Evolutionary conservation across 1,140 invertebrate genomes (phyloP), one percentile per base, ranked within the genome.

Genomic region (Chymomyza costata): DNA sequence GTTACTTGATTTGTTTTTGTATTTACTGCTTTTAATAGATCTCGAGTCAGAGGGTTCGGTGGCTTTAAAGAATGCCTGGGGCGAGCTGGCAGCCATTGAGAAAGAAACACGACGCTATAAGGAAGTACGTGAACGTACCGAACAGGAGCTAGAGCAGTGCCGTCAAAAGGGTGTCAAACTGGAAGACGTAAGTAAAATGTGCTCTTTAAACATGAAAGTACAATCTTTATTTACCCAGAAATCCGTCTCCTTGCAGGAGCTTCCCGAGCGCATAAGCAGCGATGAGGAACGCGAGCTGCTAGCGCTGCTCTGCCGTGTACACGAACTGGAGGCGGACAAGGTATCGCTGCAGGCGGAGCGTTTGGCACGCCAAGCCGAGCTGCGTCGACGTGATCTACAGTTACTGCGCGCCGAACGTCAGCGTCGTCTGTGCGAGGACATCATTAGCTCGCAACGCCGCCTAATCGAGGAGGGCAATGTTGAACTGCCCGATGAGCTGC

Each of bases 281-380:
- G 92, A 94, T 32, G 94, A 96, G 49, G 95, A 97, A 85, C 88
- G 93, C 35, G 95, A 97, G 68, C 90, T 97, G n/a, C 40, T 84
- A 31, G 90, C 91, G 7, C 86, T 97, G 14, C 90, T 97, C 68
- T 94, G 94, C 71, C 89, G 93, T 58, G 93, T 97, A 3, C 95
- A 97, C 81, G 94, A 97, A 86, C 86, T 97, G 18, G 95, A 97
- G 87, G 95, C 95, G 0, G 93, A 96, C 81, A 97, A 96, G 86
- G 74, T 80, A 1, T 95, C 95, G 65, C 87, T 96, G 53, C 94
- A 97, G 86, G 94, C 94, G 6, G 93, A 95, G 70, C 89, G 93
- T 45, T 86, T 96, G 19, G 90, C 95, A 3, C 89, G 94, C 19
- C 93, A 95, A 65, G 94, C 95, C 59, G 95, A 97, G 84, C 88